Evolutionary conservation across 1,140 invertebrate genomes (phyloP), one percentile per base, ranked within the genome.

Genomic region (Heterodera carotae): DNA sequence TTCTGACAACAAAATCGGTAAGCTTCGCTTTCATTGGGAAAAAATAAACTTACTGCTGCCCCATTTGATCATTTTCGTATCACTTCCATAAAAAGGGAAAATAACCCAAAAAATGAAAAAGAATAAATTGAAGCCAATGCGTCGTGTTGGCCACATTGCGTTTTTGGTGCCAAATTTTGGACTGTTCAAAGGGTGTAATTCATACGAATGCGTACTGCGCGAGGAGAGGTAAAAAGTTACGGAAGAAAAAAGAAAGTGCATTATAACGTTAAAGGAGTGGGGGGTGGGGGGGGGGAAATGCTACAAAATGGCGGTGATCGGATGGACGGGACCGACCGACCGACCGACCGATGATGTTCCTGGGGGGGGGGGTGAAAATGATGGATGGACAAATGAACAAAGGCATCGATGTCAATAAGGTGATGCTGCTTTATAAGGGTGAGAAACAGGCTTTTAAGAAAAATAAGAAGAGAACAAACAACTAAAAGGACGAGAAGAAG

Each of bases 1-100:
- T 31, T 33, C 56, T 74, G 39, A 53, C 12, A 74, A 62, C 10
- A 72, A 36, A 36, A 31, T 62, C 29, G 22, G 29, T 62, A 8
- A 62, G 27, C 29, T 18, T 18, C 10, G 33, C 27, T 18, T 31
- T 66, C 12, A 66, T 5, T 18, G 33, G 12, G 1, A 12, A n/a
- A 31, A 66, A 66, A 27, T 29, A 31, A 66, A 31, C 33, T 31
- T 29, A 66, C 33, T 66, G 0, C 25, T 18, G 6, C 60, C 8
- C 62, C 62, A 31, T 66, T 29, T 27, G 29, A 27, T 12, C n/a
- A 22, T 27, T 66, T 66, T 34, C 8, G 6, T 12, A 15, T 29
- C 62, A 4, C 22, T 4, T 12, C 29, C 62, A 66, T 1, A 66
- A 31, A 34, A 12, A 34, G 62, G 62, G 12, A 66, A 66, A 66